Conservation (phyloP, 2,888 invertebrate species). For the Eupithecia insigniata region DNA sequence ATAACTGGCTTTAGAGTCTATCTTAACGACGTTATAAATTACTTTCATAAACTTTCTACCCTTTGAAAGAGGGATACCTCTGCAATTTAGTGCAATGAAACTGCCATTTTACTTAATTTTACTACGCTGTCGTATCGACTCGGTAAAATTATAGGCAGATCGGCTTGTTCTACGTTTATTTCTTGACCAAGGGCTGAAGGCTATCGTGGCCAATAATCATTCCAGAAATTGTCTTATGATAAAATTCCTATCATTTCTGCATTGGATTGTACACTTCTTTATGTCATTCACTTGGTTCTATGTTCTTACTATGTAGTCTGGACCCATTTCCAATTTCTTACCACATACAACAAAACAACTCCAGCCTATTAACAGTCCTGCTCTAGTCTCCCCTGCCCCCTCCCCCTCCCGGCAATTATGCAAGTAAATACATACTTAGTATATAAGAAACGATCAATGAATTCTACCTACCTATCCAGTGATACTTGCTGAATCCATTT, state of each 20-base stretch:
- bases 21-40: slow-evolving; percentile 11
- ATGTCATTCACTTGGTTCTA: not conserved
- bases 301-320: not conserved
- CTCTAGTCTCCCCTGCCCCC: too few relatives aligned
- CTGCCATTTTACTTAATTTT: slow-evolving; percentile 48
- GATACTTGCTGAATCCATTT: too few relatives aligned
- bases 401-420: too few relatives aligned
- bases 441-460: too few relatives aligned
- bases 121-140: slow-evolving; percentile 6
- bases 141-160: not conserved
- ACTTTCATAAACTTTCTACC: slow-evolving; percentile 33
- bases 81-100: slow-evolving; percentile 43
- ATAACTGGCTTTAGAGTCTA: not conserved
- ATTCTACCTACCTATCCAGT: too few relatives aligned
- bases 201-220: slow-evolving; percentile 31
- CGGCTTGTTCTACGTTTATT: not conserved
- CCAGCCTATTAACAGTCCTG: not conserved
- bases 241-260: slow-evolving; percentile 48
- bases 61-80: slow-evolving; percentile 29
- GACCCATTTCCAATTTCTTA: not conserved
- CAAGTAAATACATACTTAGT: too few relatives aligned
- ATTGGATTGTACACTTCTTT: slow-evolving; percentile 26
- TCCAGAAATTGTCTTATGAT: slow-evolving; percentile 59
- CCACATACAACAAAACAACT: not conserved
- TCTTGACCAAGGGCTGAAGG: slow-evolving; percentile 58